Conservation (phyloP, 2,113 vertebrate genomes). For the Prochilodus magdalenae region DNA sequence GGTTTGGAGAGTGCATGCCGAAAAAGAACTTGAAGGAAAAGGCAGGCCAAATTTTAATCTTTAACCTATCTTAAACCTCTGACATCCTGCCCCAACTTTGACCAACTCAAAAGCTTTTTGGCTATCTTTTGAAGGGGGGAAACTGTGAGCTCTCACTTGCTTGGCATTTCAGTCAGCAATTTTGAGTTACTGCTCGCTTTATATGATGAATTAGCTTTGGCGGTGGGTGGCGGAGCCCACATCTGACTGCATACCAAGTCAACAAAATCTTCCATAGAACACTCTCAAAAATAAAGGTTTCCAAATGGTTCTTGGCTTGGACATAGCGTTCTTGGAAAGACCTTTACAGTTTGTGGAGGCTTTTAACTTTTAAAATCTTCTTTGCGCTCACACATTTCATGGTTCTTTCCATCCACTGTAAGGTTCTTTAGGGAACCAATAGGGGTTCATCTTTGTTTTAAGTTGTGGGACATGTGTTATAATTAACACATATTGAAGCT, state of each 20-base stretch:
- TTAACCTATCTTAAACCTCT: slow-evolving; percentile 18
- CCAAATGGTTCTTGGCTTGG: neutral
- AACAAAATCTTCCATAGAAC: neutral
- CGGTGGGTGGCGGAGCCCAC: neutral
- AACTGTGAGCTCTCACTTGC: neutral
- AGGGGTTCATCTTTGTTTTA: neutral
- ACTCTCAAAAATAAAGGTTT: neutral
- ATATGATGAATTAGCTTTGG: neutral
- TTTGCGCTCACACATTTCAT: neutral
- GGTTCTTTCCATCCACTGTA: too few species aligned
- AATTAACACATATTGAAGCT: too few species aligned
- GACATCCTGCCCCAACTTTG: neutral
- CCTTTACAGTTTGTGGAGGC: neutral
- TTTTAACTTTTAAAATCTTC: neutral
- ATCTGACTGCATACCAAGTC: neutral
- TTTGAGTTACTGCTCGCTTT: neutral
- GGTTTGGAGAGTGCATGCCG: slow-evolving; percentile 47
- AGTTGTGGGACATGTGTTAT: too few species aligned
- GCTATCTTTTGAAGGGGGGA: neutral
- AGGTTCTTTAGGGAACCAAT: neutral
- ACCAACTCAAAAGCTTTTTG: slow-evolving; percentile 1
- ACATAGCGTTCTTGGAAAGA: neutral
- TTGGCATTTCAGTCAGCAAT: neutral
- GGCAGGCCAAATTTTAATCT: slow-evolving; percentile 18
- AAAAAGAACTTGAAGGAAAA: slow-evolving; percentile 4